Conservation (phyloP, 2,113 vertebrate species). For the Thunnus maccoyii region DNA sequence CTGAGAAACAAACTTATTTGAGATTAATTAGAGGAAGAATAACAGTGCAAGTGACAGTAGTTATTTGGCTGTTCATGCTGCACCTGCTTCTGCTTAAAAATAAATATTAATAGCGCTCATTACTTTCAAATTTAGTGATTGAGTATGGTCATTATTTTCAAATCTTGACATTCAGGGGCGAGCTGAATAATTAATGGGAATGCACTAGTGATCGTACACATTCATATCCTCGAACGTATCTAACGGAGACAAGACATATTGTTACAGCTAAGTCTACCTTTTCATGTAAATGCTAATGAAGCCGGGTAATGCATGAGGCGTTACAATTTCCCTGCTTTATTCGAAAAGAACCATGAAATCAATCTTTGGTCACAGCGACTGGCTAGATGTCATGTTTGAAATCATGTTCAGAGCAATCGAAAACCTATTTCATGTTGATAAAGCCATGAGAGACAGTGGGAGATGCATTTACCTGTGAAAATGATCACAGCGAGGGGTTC, state of each 20-base stretch:
- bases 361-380: constrained; percentile 15
- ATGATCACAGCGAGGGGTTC: constrained; percentile 18
- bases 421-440: constrained; percentile 26
- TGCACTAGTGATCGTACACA: not conserved
- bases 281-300: constrained; percentile 50
- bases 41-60: not conserved
- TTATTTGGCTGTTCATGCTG: not conserved
- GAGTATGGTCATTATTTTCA: constrained; percentile 50
- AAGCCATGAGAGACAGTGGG: not conserved
- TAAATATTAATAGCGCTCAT: constrained; percentile 62
- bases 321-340: constrained; percentile 14
- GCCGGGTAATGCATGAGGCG: not conserved
- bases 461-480: constrained; percentile 28
- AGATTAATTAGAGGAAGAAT: not conserved
- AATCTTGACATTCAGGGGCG: constrained; percentile 22
- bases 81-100: constrained; percentile 17
- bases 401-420: constrained; percentile 25
- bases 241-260: constrained; percentile 30
- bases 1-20: not conserved
- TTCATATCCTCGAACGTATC: not conserved
- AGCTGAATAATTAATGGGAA: constrained; percentile 48
- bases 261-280: not conserved
- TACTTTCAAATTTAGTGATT: constrained; percentile 59
- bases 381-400: constrained; percentile 18
- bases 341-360: constrained; percentile 40